Percentiles rank a stretch among this genome's conserved stretches.
phyloP scores from a whole-genome alignment of 2,888 invertebrate genomes.

The Augiades crinisus region DNA sequence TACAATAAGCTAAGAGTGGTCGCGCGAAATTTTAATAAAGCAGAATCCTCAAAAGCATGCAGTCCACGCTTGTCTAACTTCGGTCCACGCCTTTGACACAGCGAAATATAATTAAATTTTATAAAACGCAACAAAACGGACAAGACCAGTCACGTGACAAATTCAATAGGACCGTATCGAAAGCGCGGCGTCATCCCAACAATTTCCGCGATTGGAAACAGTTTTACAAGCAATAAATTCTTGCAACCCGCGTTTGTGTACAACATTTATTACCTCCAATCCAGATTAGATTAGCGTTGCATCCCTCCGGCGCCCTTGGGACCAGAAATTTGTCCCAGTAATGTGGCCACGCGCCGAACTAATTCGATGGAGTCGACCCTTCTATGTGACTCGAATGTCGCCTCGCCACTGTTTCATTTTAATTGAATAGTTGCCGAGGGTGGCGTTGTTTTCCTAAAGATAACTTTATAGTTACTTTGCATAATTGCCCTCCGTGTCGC shows the following conservation, averaged over 20 bases:
- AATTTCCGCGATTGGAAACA: conserved; percentile 78
- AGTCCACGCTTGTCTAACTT: too few species aligned
- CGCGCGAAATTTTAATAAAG: too few species aligned
- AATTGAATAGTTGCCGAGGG: conserved; percentile 77
- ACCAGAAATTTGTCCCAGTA: conserved; percentile 75
- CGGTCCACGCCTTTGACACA: too few species aligned
- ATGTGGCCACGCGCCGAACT: conserved; percentile 79
- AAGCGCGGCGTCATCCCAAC: conserved; percentile 61
- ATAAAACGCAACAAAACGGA: conserved; percentile 33
- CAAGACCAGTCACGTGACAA: conserved; percentile 62
- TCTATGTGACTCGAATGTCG: conserved; percentile 75
- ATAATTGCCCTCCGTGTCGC: conserved; percentile 68
- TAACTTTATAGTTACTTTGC: conserved; percentile 76
- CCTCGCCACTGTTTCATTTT: conserved; percentile 71
- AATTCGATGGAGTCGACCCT: conserved; percentile 73
- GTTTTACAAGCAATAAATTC: conserved; percentile 81
- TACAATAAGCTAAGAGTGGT: too few species aligned
- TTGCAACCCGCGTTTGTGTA: conserved; percentile 67
- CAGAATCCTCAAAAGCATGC: too few species aligned
- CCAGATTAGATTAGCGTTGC: conserved; percentile 80
- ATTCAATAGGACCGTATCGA: conserved; percentile 69
- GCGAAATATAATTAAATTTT: too few species aligned
- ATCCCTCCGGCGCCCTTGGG: conserved; percentile 64
- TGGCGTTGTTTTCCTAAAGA: conserved; percentile 72
- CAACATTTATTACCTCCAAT: conserved; percentile 80